Base-by-base conservation (phyloP, 2,888 invertebrate genomes). In the Diarsia rubi region DNA sequence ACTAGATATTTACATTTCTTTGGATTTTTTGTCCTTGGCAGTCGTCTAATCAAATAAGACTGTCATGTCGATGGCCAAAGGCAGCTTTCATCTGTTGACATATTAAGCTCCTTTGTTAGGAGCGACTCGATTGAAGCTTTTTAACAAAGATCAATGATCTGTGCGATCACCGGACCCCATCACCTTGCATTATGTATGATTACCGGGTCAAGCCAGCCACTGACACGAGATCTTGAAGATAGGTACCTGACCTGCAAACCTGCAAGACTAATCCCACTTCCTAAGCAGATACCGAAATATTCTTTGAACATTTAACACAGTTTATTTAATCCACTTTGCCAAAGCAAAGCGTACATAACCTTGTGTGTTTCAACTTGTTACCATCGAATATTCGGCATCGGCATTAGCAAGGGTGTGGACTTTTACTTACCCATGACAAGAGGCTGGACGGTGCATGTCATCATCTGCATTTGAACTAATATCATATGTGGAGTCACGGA, bases 401-500 rank as follows among this genome's bases (percentile, higher is more conserved):
- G 49, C 68, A 19, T 72, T 69, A 70, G 54, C 42, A 67, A 79
- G 72, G 69, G 49, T 49, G 59, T 37, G 62, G 76, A 79, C 12
- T n/a, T 57, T 4, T 8, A 74, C 89, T 89, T 87, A 93, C 95
- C 94, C 95, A 16, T 93, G 92, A 80, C 94, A 94, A 9, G 94
- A 93, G 0, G 95, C 92, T 9, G 92, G 91, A 45, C 92, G 88
- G 24, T 88, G 89, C 0, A 94, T 85, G 37, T 93, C 92, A 69
- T 88, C 89, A 45, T 89, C 89, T 57, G 85, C 83, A 24, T 89
- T 89, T 0, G 92, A 91, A 81, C 92, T 92, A 74, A 94, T 90
- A 81, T 95, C 94, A 74, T 88, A 93, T 57, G 94, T 90, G 0
- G 95, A 95, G 0, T 93, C 94, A 19, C 92, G 90, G 93, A 94